A percentile compares a stretch with the other conserved stretches of the same genome.
These are phyloP conservation scores for Olivierus martensii DNA, from an alignment of 1,140 invertebrate genomes.

Conservation along the genomic window DNA sequence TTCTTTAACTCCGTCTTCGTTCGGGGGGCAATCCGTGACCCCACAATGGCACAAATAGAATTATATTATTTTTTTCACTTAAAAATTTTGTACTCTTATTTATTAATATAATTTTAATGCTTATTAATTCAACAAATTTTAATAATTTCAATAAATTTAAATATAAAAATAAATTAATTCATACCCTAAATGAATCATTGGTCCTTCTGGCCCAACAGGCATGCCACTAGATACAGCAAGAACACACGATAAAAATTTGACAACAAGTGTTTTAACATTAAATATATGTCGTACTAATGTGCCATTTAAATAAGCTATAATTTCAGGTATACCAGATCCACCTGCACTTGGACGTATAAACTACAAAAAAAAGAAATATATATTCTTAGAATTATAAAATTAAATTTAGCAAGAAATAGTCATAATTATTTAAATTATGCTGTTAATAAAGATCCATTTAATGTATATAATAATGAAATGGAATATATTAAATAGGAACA, in stretches of 20 bases:
- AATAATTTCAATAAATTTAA: background rate
- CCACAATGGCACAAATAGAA: too few species aligned
- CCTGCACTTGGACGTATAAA: conserved; percentile 55
- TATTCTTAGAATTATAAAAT: conserved; percentile 14
- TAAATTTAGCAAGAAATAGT: too few species aligned
- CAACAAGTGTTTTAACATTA: conserved; percentile 78
- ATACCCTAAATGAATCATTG: conserved; percentile 78
- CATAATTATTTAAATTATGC: too few species aligned
- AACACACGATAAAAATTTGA: conserved; percentile 88
- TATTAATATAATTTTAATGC: too few species aligned
- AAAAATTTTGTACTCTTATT: too few species aligned
- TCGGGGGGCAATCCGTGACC: too few species aligned
- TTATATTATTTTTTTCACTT: too few species aligned
- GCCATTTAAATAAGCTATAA: conserved; percentile 98
- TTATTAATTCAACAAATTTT: too few species aligned
- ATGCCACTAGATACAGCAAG: conserved; percentile 90
- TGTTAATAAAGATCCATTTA: too few species aligned
- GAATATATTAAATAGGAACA: too few species aligned
- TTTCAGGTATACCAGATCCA: conserved; percentile 95
- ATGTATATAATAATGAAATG: too few species aligned
- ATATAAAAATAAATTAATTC: background rate
- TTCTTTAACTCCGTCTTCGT: too few species aligned
- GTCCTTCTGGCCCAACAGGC: conserved; percentile 97
- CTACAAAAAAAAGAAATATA: conserved; percentile 33
- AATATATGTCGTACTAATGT: conserved; percentile 86